Percentiles rank a stretch among this genome's conserved stretches.
phyloP scores from a whole-genome alignment of 2,797 vertebrate species.

The Aeoliscus strigatus region DNA sequence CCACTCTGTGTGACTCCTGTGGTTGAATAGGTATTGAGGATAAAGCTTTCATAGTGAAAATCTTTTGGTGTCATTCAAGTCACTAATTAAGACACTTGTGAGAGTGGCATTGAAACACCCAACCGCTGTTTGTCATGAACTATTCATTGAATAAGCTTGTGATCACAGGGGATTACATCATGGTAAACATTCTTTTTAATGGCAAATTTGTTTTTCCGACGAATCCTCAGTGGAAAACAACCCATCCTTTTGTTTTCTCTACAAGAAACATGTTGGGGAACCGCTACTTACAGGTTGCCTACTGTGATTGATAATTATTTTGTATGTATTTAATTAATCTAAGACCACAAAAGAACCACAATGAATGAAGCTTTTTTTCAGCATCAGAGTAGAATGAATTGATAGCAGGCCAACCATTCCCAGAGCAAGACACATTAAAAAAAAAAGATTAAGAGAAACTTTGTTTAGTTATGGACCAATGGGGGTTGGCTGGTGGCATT shows the following conservation, averaged over 20 bases:
- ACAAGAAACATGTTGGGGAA: conserved; percentile 18
- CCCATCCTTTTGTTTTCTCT: conserved; percentile 17
- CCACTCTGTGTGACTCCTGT: conserved; percentile 36
- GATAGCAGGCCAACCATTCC: conserved; percentile 13
- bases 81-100: conserved; percentile 66
- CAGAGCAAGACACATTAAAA: conserved; percentile 1
- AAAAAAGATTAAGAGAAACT: background rate
- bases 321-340: conserved; percentile 19
- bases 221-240: conserved; percentile 7
- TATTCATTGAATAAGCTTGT: conserved; percentile 60
- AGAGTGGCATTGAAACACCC: conserved; percentile 49
- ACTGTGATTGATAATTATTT: conserved; percentile 22
- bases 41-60: conserved; percentile 35
- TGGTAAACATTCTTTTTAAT: conserved; percentile 40
- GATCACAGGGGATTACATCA: conserved; percentile 48
- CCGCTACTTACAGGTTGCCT: conserved; percentile 25
- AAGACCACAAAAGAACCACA: conserved; percentile 5
- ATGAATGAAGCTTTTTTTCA: background rate
- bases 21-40: conserved; percentile 42
- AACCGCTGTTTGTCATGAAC: conserved; percentile 59
- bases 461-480: too few relatives aligned
- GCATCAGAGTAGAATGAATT: conserved; percentile 7
- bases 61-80: conserved; percentile 45
- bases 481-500: too few relatives aligned
- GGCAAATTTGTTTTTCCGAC: conserved; percentile 33